Base-by-base conservation (phyloP, 2,888 invertebrate species). In the Punctoribates punctum region DNA sequence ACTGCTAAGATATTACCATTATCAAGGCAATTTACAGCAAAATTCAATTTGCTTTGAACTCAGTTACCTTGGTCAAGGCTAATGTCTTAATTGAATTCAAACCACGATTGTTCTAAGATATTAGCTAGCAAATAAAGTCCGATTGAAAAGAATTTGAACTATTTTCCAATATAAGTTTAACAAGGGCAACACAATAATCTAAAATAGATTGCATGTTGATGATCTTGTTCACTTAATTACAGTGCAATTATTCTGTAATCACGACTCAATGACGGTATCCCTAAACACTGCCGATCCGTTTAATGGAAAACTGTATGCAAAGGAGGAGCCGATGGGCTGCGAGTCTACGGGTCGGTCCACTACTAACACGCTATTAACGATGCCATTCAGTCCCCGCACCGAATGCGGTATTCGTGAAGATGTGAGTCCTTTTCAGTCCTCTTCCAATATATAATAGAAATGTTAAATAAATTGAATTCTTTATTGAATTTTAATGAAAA, bases 181-280 rank as follows among this genome's bases (percentile, higher is more conserved):
- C n/a, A n/a, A n/a, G n/a, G n/a, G n/a, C n/a, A n/a, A n/a, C n/a
- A n/a, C n/a, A n/a, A n/a, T n/a, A n/a, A n/a, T n/a, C n/a, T n/a
- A n/a, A n/a, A n/a, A n/a, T n/a, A n/a, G n/a, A n/a, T n/a, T n/a
- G n/a, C n/a, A n/a, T n/a, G n/a, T n/a, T n/a, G n/a, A n/a, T n/a
- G n/a, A n/a, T n/a, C n/a, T n/a, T n/a, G n/a, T n/a, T n/a, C n/a
- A n/a, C 78, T 70, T 46, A 60, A 77, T 27, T 75, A 13, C 75
- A 82, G 82, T 82, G 77, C 79, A 80, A 60, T 78, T 82, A 76
- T 77, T 79, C 6, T 82, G 82, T 75, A 80, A 80, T 15, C 80
- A 80, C 54, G 82, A 82, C 42, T 78, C 80, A n/a, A 82, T 82
- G 82, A 80, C 80, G n/a, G 79, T 82, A 9, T 78, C 79, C 5